These are phyloP conservation scores for Ophiothrix spiculata DNA, from an alignment of 35 echinoderm and acorn worm genomes.

Conservation along the genomic window DNA sequence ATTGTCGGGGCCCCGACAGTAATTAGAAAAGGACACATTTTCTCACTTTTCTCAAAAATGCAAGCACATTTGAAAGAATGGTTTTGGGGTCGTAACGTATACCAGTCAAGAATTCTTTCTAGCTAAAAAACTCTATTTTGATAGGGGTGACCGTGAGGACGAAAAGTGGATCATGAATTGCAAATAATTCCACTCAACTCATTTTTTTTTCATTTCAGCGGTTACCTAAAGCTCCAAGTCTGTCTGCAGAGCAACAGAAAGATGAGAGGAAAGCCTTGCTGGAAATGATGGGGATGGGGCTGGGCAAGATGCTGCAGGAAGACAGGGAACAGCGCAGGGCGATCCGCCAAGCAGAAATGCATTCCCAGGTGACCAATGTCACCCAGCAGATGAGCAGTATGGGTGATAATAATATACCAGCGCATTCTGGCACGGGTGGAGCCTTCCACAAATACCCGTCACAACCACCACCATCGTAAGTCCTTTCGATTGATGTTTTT, in stretches of 20 bases:
- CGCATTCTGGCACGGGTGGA: not conserved
- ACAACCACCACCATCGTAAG: not conserved
- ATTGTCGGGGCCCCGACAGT: too few species aligned
- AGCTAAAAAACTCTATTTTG: too few species aligned
- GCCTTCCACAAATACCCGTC: not conserved
- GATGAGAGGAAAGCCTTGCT: not conserved
- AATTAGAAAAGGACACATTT: too few species aligned
- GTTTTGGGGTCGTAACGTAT: too few species aligned
- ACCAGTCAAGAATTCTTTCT: too few species aligned
- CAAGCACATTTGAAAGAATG: too few species aligned
- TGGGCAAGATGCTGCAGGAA: not conserved
- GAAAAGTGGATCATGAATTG: too few species aligned
- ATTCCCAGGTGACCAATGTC: not conserved
- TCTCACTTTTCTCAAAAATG: too few species aligned
- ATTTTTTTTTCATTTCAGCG: too few species aligned
- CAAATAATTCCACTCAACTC: too few species aligned
- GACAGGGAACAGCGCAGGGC: not conserved
- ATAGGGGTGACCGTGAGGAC: too few species aligned
- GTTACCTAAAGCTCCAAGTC: not conserved
- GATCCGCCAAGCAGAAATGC: not conserved
- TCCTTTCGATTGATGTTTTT: too few species aligned
- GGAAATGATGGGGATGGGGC: not conserved
- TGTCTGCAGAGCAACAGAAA: not conserved
- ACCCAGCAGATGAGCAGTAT: not conserved
- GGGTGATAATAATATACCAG: not conserved